Base-by-base conservation (phyloP, 64 coral and sea anemone species). In the Porites australiensis region DNA sequence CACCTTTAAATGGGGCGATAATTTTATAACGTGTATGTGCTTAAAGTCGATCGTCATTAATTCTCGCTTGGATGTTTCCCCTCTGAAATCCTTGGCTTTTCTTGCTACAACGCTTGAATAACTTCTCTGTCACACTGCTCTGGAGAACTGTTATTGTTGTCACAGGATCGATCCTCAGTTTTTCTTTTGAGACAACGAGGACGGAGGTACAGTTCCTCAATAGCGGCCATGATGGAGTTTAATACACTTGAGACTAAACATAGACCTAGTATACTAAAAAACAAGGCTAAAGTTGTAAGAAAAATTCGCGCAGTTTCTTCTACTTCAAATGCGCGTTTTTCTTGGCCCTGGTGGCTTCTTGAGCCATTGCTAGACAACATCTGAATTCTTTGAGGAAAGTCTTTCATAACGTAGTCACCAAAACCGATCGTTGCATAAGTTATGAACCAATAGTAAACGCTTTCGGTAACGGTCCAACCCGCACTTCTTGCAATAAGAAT, bases 221-320 rank as follows among this genome's bases (percentile, higher is more conserved):
- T 22, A 13, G 68, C 65, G 13, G 50, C 44, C 44, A 49, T 63
- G 63, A 94, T 89, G 20, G 92, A 79, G 15, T 89, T 94, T 52
- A 94, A 51, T 43, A 94, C 77, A 89, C 86, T 88, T 6, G 86
- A 37, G 15, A 94, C 86, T 50, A 94, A 72, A 52, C 92, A 89
- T 70, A 94, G 51, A 13, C 92, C 77, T 13, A 89, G 15, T 65
- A 89, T 45, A 12, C 4, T 15, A 15, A 50, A n/a, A 89, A 83
- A 11, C 11, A 44, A 12, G 18, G 14, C 52, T 1, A 49, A 15
- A 21, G n/a, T 13, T 45, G 53, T 10, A 50, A 1, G 14, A 57
- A 47, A 13, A 65, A 50, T 9, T 50, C 47, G 14, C 7, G 15
- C 37, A 50, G 3, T 12, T 21, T 5, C 11, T 5, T 71, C 54